Conservation (phyloP, 35 echinoderm and acorn worm genomes). For the Strongylocentrotus purpuratus region DNA sequence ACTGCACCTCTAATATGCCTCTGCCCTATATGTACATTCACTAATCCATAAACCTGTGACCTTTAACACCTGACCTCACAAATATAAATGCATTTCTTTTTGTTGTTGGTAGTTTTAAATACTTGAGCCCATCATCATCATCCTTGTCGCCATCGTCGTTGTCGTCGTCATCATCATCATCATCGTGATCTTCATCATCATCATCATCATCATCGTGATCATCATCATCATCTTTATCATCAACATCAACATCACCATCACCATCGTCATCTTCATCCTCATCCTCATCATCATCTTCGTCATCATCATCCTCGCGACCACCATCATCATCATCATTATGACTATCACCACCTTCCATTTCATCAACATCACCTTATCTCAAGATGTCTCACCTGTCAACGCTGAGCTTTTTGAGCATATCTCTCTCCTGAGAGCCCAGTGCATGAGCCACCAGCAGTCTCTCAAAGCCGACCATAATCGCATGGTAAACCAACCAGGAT, state of each 20-base stretch:
- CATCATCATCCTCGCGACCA: too few species aligned
- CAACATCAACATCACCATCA: background rate
- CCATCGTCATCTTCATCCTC: background rate
- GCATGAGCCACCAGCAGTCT: slow-evolving; percentile 81
- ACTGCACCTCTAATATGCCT: too few species aligned
- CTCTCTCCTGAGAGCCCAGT: slow-evolving; percentile 64
- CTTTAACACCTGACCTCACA: too few species aligned
- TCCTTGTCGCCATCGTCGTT: background rate
- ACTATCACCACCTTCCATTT: too few species aligned
- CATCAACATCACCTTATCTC: too few species aligned
- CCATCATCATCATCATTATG: background rate
- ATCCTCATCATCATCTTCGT: too few species aligned
- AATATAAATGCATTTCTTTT: too few species aligned
- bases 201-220: background rate
- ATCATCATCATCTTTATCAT: background rate
- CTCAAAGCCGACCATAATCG: slow-evolving; percentile 85
- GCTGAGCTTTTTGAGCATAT: slow-evolving; percentile 83
- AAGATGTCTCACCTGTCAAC: slow-evolving; percentile 73
- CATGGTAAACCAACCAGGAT: slow-evolving; percentile 74
- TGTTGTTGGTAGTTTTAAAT: too few species aligned
- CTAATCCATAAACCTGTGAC: too few species aligned
- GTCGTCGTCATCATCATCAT: background rate
- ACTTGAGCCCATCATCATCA: background rate
- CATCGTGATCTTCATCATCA: background rate
- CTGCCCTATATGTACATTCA: too few species aligned